Percentiles rank a stretch among this genome's conserved stretches.
phyloP scores from a whole-genome alignment of 2,888 invertebrate genomes.

The Luperina nickerlii region DNA sequence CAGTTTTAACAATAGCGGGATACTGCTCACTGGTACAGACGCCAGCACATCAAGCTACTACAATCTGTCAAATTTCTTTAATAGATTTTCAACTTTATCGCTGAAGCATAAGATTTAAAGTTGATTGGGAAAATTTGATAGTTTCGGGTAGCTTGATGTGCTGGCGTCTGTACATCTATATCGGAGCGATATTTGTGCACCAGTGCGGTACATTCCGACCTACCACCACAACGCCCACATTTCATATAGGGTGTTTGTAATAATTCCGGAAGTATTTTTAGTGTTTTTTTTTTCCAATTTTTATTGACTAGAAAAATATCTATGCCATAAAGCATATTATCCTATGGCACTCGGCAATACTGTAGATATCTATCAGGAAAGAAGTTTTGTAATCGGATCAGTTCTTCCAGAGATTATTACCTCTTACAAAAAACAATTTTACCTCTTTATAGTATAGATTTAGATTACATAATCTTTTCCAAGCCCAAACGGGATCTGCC shows the following conservation, averaged over 20 bases:
- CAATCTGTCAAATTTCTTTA: too few relatives aligned
- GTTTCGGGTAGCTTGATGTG: too few relatives aligned
- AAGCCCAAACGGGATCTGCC: neutral
- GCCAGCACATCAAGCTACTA: too few relatives aligned
- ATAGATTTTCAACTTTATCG: too few relatives aligned
- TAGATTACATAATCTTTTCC: neutral
- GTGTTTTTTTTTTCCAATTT: neutral
- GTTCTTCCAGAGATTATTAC: neutral
- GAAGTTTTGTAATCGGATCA: neutral
- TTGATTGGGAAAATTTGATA: too few relatives aligned
- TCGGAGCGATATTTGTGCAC: conserved; percentile 44
- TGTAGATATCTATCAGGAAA: neutral
- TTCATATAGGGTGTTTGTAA: conserved; percentile 43
- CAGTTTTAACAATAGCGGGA: conserved; percentile 2
- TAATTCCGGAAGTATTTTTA: neutral
- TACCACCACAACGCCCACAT: conserved; percentile 44
- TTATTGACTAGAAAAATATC: neutral
- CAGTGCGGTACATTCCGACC: conserved; percentile 33
- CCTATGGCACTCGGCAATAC: neutral
- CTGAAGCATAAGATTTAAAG: too few relatives aligned
- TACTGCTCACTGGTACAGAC: conserved; percentile 3
- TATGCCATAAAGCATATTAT: neutral
- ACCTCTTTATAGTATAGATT: neutral
- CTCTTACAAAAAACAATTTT: neutral
- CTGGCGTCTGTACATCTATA: neutral